Conservation (phyloP, 2,113 vertebrate species). For the Poecilia latipinna region DNA sequence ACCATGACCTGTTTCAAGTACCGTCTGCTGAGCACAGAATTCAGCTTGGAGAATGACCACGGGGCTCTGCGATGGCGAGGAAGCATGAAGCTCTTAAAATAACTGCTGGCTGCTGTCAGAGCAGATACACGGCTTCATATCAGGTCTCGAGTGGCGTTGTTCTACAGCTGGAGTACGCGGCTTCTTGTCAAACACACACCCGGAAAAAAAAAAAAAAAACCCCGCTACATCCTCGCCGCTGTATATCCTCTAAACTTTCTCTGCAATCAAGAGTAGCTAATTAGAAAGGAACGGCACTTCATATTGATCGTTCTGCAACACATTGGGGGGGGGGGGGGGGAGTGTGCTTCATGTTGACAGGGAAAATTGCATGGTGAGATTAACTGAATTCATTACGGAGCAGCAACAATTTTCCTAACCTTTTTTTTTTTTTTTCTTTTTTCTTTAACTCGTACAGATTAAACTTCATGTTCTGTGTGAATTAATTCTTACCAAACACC, state of each 20-base stretch:
- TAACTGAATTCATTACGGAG: not conserved
- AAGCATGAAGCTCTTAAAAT: conserved; percentile 45
- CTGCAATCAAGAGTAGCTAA: not conserved
- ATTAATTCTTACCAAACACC: not conserved
- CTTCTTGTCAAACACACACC: not conserved
- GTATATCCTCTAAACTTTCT: not conserved
- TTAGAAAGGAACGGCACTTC: not conserved
- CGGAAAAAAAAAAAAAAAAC: no score
- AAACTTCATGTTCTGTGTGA: not conserved
- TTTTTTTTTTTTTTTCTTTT: not conserved
- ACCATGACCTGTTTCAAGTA: conserved; percentile 47
- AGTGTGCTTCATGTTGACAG: no score
- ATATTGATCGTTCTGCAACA: not conserved
- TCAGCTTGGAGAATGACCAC: conserved; percentile 45
- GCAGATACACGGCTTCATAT: conserved; percentile 31
- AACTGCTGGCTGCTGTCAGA: conserved; percentile 52
- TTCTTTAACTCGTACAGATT: not conserved
- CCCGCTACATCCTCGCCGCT: not conserved
- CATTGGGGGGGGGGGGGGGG: no score
- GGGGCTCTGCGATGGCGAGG: conserved; percentile 37
- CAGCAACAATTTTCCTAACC: not conserved
- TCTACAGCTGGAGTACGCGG: not conserved
- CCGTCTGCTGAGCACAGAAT: conserved; percentile 33
- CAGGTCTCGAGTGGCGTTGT: conserved; percentile 23
- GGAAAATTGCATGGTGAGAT: not conserved